Base-by-base conservation (phyloP, 1,140 invertebrate genomes). In the Chelonus insularis region DNA sequence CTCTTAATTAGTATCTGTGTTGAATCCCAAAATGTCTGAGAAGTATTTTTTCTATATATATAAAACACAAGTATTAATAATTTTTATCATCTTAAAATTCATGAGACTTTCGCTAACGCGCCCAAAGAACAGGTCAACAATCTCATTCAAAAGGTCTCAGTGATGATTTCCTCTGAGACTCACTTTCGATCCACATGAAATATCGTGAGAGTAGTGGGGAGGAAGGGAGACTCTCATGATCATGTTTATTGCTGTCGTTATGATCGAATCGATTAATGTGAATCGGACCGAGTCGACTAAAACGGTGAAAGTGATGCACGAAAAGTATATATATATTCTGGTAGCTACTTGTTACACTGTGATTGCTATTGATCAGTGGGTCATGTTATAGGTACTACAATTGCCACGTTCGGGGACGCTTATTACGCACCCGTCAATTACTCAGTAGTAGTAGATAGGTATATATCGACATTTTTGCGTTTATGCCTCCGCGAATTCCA, bases 281-380 rank as follows among this genome's bases (percentile, higher is more conserved):
- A 56, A 55, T 62, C 52, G 32, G 18, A 56, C 41, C 54, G 60
- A 59, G 57, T 56, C 48, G 56, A 58, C 56, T 60, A 50, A 65
- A 60, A 45, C 56, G 32, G 64, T 61, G 67, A 68, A 67, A 68
- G 67, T 52, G 56, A 62, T 67, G 47, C 41, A 60, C 43, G n/a
- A n/a, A n/a, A n/a, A n/a, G 32, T 45, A 47, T 54, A 39, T 34
- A 58, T 11, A 29, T 47, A 6, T 47, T n/a, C n/a, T n/a, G n/a
- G 29, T n/a, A 36, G 50, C 50, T 52, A 52, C 50, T 52, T 36
- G 25, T 56, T 57, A 57, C 48, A 60, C 47, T 11, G 16, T 25
- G 32, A 60, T 60, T 60, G 47, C 47, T 55, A 50, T 56, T 47
- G 32, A 48, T 25, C 41, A 41, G 16, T 29, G 21, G 47, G n/a